These are phyloP conservation scores for Thamnophis sirtalis DNA, from an alignment of 2,113 vertebrate genomes.

Conservation along the genomic window DNA sequence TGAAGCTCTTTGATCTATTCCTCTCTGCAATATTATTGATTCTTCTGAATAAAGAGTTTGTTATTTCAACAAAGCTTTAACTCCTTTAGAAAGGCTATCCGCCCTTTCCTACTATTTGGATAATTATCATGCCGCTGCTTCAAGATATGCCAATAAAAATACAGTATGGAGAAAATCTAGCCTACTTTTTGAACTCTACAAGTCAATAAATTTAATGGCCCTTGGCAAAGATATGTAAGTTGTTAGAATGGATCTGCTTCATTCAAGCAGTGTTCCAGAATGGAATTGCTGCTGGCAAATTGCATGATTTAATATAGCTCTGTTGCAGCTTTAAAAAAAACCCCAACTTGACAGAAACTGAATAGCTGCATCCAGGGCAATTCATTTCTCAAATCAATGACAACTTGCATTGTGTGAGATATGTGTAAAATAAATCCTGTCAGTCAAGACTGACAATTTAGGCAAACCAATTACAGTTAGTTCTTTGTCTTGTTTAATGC, in stretches of 20 bases:
- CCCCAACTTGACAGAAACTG: conserved; percentile 21
- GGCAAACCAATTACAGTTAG: neutral
- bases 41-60: neutral
- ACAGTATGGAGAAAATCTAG: neutral
- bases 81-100: neutral
- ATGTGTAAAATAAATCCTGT: conserved; percentile 2
- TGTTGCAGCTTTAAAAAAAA: neutral
- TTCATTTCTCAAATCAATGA: conserved; percentile 32
- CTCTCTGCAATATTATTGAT: neutral
- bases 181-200: neutral
- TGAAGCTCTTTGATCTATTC: neutral
- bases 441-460: neutral
- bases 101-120: neutral
- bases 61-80: neutral
- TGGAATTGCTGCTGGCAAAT: conserved; percentile 5
- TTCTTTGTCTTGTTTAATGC: conserved; percentile 22
- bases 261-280: conserved; percentile 8
- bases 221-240: fast-evolving
- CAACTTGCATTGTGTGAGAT: conserved; percentile 36
- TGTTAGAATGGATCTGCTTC: conserved; percentile 19
- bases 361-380: conserved; percentile 12
- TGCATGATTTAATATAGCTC: conserved; percentile 30
- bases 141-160: neutral
- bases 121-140: neutral
- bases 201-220: neutral